These are phyloP conservation scores for Dorcus parallelipipedus DNA, from an alignment of 2,888 invertebrate species.

Conservation along the genomic window DNA sequence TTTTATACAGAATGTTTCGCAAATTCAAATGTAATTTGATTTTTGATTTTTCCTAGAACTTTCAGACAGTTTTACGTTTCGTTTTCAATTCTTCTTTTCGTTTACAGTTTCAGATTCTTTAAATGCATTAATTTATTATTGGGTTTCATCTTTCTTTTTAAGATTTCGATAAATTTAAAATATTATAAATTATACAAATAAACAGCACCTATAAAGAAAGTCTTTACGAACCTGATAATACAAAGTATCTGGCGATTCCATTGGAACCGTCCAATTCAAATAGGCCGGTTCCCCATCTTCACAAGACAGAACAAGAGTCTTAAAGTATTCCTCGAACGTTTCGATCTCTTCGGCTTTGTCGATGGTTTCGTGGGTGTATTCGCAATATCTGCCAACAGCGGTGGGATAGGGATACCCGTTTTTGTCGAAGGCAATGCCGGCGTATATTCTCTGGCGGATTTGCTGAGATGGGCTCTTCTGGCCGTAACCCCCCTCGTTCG, in stretches of 20 bases:
- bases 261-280: conserved; percentile 82
- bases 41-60: too few relatives aligned
- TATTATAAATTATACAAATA: not conserved
- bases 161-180: not conserved
- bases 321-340: conserved; percentile 74
- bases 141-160: too few relatives aligned
- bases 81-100: too few relatives aligned
- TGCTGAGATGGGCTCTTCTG: conserved; percentile 72
- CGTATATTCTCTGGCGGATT: conserved; percentile 67
- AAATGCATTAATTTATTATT: too few relatives aligned
- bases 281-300: conserved; percentile 71
- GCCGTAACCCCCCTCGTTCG: conserved; percentile 79
- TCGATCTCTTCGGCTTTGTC: conserved; percentile 70
- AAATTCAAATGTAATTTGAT: too few relatives aligned
- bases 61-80: too few relatives aligned
- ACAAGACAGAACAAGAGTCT: conserved; percentile 73
- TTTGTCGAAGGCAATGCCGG: conserved; percentile 73
- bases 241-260: conserved; percentile 77
- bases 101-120: too few relatives aligned
- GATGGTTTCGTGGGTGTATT: conserved; percentile 77
- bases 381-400: conserved; percentile 82
- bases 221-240: conserved; percentile 77
- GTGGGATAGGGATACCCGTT: conserved; percentile 78
- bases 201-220: not conserved
- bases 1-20: too few relatives aligned